A percentile compares a stretch with the other conserved stretches of the same genome.
phyloP scores from a whole-genome alignment of 2,888 invertebrate species.

The Cerastoderma edule region DNA sequence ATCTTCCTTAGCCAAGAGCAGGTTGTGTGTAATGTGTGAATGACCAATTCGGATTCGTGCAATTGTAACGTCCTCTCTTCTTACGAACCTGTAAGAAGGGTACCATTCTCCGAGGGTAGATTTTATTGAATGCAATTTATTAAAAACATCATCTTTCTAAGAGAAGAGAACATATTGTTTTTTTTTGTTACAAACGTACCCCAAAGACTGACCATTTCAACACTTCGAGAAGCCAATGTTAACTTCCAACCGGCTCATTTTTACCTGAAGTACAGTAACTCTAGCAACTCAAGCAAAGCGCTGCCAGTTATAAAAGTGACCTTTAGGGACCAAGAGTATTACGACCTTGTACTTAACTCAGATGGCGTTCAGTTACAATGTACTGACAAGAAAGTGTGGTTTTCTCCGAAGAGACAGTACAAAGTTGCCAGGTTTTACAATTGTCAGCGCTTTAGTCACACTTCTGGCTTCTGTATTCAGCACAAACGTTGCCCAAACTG shows the following conservation, averaged over 20 bases:
- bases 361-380: neutral
- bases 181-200: neutral
- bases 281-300: neutral
- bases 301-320: neutral
- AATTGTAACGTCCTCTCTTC: no score
- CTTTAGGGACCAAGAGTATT: neutral
- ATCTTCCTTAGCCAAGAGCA: no score
- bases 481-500: neutral
- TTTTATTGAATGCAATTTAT: no score
- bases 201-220: neutral
- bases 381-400: neutral
- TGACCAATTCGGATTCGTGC: no score
- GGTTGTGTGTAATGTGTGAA: no score
- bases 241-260: neutral
- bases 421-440: neutral
- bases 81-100: no score
- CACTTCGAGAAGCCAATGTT: neutral
- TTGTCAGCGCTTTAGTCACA: conserved; percentile 3
- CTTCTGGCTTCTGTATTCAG: neutral
- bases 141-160: no score
- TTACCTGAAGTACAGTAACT: neutral
- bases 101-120: no score
- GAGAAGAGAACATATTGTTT: neutral
- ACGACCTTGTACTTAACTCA: neutral
- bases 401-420: neutral